Percentiles rank a stretch among this genome's conserved stretches.
Evolutionary conservation across 64 coral and sea anemone species (phyloP).

Genomic region (Pocillopora damicornis): DNA sequence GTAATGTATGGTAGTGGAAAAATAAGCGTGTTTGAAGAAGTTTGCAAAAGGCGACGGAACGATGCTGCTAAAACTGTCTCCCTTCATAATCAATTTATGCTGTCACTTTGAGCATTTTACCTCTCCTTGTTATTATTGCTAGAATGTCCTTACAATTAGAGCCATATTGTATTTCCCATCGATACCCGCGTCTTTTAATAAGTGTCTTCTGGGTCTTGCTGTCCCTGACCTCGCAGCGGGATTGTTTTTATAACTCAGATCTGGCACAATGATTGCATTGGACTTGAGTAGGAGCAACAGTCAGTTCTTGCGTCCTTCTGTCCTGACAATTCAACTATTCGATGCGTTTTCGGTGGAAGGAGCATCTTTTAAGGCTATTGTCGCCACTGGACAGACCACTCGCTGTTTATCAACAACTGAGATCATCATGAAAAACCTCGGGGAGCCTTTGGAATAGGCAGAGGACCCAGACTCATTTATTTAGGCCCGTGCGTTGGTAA

Average conservation of each 20-base stretch:
- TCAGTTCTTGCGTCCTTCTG: no score
- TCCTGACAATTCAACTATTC: no score
- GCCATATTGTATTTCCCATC: constrained; percentile 16
- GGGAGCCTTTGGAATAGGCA: no score
- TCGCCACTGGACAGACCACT: constrained; percentile 11
- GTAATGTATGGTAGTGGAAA: not conserved
- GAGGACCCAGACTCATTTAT: no score
- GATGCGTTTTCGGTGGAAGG: no score
- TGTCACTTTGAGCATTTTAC: not conserved
- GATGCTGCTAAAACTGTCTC: not conserved
- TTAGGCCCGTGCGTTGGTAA: no score
- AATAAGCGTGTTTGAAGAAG: not conserved
- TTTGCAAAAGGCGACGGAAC: not conserved
- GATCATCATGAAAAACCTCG: not conserved
- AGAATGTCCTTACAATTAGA: constrained; percentile 19
- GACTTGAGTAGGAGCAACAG: not conserved
- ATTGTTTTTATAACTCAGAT: constrained; percentile 22
- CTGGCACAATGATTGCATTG: not conserved
- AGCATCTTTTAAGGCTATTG: constrained; percentile 5
- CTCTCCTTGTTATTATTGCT: not conserved
- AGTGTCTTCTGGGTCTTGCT: constrained; percentile 24
- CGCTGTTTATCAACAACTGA: constrained; percentile 1
- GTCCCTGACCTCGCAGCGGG: constrained; percentile 41
- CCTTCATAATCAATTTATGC: not conserved
- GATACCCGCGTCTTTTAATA: not conserved